These are phyloP conservation scores for Hippocampus comes DNA, from an alignment of 2,113 vertebrate species.

Conservation along the genomic window DNA sequence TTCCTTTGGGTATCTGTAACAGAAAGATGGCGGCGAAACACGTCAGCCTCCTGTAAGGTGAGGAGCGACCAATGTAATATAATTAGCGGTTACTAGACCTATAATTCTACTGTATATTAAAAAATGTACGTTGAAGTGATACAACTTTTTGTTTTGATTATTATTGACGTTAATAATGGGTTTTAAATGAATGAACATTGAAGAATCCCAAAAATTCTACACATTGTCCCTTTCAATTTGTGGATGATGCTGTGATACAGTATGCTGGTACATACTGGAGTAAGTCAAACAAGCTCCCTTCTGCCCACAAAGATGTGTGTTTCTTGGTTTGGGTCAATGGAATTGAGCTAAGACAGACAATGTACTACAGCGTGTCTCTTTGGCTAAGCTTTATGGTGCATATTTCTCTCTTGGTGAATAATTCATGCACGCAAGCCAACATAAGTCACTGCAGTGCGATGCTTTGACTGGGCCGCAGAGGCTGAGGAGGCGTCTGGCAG, in stretches of 20 bases:
- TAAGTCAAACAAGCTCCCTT: neutral
- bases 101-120: too few relatives aligned
- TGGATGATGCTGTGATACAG: neutral
- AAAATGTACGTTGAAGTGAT: too few relatives aligned
- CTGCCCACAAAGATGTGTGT: neutral
- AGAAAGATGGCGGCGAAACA: too few relatives aligned
- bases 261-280: neutral
- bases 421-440: slow-evolving; percentile 7
- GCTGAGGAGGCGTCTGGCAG: neutral
- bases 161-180: too few relatives aligned
- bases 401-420: slow-evolving; percentile 13
- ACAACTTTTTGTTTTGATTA: too few relatives aligned
- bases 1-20: too few relatives aligned
- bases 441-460: slow-evolving; percentile 13
- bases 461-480: neutral
- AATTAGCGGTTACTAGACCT: too few relatives aligned
- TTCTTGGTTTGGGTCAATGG: neutral
- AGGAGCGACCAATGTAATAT: too few relatives aligned
- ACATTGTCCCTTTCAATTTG: neutral
- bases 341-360: neutral
- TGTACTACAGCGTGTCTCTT: neutral
- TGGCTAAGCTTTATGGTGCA: neutral
- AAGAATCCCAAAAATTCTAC: too few relatives aligned
- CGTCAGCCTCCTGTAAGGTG: too few relatives aligned
- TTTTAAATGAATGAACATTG: too few relatives aligned